A percentile compares a stretch with the other conserved stretches of the same genome.
Conservation (phyloP, 1,140 invertebrate genomes). For the Drosophila lini region DNA sequence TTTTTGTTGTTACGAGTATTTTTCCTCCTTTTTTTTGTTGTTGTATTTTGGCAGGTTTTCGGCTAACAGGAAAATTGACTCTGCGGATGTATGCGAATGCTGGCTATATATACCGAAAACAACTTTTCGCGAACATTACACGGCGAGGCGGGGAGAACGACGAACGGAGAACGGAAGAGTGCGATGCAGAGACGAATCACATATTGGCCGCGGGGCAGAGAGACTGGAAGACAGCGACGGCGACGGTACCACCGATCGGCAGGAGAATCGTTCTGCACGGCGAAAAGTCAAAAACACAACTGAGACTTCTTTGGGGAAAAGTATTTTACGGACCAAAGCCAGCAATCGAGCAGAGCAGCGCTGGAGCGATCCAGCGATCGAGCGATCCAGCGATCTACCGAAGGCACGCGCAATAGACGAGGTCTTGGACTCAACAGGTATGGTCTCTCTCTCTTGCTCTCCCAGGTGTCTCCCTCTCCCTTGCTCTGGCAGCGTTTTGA, state of each 20-base stretch:
- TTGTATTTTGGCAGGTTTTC: slow-evolving; percentile 70
- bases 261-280: slow-evolving; percentile 76
- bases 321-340: slow-evolving; percentile 68
- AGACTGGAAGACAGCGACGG: not conserved
- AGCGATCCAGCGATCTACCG: slow-evolving; percentile 34
- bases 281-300: slow-evolving; percentile 81
- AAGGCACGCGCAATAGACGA: slow-evolving; percentile 79
- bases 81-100: slow-evolving; percentile 33
- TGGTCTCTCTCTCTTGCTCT: slow-evolving; percentile 12
- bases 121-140: slow-evolving; percentile 72
- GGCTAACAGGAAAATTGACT: slow-evolving; percentile 79
- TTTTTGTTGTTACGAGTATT: slow-evolving; percentile 21
- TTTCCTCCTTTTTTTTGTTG: slow-evolving; percentile 2
- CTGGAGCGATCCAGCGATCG: slow-evolving; percentile 7
- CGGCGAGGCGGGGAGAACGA: slow-evolving; percentile 5
- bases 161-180: slow-evolving; percentile 17
- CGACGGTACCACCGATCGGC: slow-evolving; percentile 7
- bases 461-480: slow-evolving; percentile 51
- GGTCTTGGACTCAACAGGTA: slow-evolving; percentile 50
- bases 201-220: slow-evolving; percentile 33
- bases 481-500: slow-evolving; percentile 53
- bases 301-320: slow-evolving; percentile 80
- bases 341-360: slow-evolving; percentile 14
- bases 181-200: slow-evolving; percentile 11
- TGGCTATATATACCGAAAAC: slow-evolving; percentile 64